These are phyloP conservation scores for Eulemur mongoz DNA, from an alignment of 2,797 vertebrate genomes.

Conservation along the genomic window DNA sequence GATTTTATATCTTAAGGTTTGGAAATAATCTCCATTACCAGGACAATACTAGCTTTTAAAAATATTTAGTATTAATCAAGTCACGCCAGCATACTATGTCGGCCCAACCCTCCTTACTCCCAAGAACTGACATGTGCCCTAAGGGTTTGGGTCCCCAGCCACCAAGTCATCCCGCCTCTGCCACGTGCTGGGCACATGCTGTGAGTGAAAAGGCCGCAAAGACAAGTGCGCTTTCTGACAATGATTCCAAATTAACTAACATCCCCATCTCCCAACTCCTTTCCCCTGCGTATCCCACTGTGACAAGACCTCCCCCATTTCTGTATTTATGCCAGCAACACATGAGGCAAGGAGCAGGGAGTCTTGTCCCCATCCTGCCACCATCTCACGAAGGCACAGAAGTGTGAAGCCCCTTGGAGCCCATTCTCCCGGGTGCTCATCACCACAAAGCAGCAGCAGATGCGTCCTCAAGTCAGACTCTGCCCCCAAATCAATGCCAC, in stretches of 20 bases:
- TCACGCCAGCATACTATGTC: background rate
- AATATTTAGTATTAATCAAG: background rate
- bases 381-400: background rate
- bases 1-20: background rate
- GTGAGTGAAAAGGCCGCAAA: background rate
- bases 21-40: slow-evolving; percentile 43
- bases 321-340: background rate
- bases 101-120: background rate
- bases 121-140: background rate
- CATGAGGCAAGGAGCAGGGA: background rate
- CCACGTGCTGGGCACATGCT: background rate
- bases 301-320: background rate
- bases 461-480: background rate
- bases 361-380: background rate
- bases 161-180: background rate
- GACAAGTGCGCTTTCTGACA: background rate
- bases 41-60: background rate
- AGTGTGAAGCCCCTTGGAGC: background rate
- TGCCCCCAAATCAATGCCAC: background rate
- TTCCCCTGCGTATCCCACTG: background rate
- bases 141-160: background rate
- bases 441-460: background rate
- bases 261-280: background rate
- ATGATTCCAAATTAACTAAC: background rate
- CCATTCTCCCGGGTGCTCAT: background rate